Conservation (phyloP, 2,797 vertebrate genomes). For the Buphagus erythrorhynchus region DNA sequence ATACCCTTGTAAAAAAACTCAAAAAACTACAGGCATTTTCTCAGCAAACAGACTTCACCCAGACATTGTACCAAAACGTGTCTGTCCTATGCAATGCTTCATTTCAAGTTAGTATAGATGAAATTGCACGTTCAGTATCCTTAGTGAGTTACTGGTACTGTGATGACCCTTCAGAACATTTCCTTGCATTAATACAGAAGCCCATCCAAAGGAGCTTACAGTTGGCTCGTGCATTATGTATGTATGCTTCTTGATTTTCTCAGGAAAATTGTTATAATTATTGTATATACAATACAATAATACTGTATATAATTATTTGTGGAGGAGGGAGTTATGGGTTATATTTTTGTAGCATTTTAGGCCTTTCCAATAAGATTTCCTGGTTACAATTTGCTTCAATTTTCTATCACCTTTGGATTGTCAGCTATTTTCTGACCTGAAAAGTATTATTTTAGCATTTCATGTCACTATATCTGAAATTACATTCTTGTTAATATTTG, state of each 20-base stretch:
- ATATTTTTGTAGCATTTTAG: not conserved
- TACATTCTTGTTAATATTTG: not conserved
- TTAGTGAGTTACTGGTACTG: not conserved
- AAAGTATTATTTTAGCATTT: not conserved
- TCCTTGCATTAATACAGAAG: not conserved
- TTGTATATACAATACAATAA: not conserved
- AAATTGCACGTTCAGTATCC: not conserved
- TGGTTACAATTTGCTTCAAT: not conserved
- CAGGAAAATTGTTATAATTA: not conserved
- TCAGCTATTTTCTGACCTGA: not conserved
- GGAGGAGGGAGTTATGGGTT: not conserved
- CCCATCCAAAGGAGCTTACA: not conserved
- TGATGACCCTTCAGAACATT: not conserved
- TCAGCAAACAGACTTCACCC: not conserved
- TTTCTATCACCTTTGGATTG: not conserved
- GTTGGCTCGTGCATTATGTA: rapidly evolving
- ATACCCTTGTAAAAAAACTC: not conserved
- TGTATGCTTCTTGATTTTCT: not conserved
- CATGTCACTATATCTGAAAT: not conserved
- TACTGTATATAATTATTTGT: not conserved
- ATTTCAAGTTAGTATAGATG: not conserved
- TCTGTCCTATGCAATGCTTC: not conserved
- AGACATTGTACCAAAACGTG: not conserved
- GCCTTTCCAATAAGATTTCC: not conserved
- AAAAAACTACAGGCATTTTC: not conserved